Evolutionary conservation across 2,797 vertebrate species (phyloP), one percentile per base, ranked within the genome.

Genomic region (Anolis apletophallus): DNA sequence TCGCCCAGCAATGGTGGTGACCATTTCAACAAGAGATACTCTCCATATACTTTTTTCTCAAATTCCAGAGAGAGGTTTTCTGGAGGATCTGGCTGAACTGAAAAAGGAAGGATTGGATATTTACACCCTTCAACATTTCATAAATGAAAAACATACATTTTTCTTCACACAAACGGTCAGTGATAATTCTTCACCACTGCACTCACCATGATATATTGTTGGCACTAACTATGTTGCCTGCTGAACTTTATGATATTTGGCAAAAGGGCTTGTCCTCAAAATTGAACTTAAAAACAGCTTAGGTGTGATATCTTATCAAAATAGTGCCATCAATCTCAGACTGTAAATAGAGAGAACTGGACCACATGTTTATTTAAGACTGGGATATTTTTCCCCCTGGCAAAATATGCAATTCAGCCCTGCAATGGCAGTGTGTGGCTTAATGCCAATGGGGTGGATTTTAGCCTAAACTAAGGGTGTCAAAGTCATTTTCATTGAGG

Each of bases 31-130:
- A 96, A 93, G 71, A 99, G 94, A 90, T 97, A 98, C 91, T 95
- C 96, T 78, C 93, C 94, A 29, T 98, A 96, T 91, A 96, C 81
- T 86, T 94, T 92, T 21, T 93, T 92, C 91, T 93, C 93, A 83
- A 98, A 88, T 80, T 93, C 92, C 85, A 97, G 95, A 3, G 92
- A 96, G 87, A 99, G 88, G n/a, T 97, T 97, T 92, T 97, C 96
- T 23, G 99, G 98, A 91, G 97, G 96, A 88, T 98, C 96, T 85
- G 99, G 98, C 93, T 98, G 96, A 93, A 99, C 99, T 99, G 94
- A 90, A 93, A 94, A 90, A 93, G 5, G 87, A 93, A 91, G 91
- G 36, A 92, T 84, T 0, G 46, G 9, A 83, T 46, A 89, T 73
- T 81, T 69, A 80, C 10, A 23, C n/a, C 5, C 17, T 74, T 54